Evolutionary conservation across 2,113 vertebrate genomes (phyloP), one percentile per base, ranked within the genome.

Genomic region (Trematomus loennbergii): DNA sequence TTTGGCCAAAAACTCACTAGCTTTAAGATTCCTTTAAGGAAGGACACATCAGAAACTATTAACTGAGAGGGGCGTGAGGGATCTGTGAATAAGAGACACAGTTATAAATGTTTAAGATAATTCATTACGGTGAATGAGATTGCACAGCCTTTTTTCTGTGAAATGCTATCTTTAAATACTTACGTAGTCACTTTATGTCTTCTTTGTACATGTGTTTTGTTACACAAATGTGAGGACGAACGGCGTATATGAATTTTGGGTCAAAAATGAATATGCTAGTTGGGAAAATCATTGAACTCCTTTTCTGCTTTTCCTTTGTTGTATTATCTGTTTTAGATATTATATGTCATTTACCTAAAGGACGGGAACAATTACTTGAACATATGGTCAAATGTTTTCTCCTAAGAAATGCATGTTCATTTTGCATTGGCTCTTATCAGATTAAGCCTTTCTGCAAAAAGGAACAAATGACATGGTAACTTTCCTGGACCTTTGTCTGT

Each of bases 21-120:
- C 94, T 99, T 99, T 95, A 99, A 99, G 94, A 99, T 99, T 94
- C 98, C 98, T 93, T 92, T 99, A 74, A 97, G 97, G 86, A 98
- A 97, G 93, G 97, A 97, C 91, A 93, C 95, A 85, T 96, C 96
- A 18, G 97, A 98, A 91, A 97, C 96, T 94, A 94, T 96, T 90
- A 95, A 94, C 93, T 94, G 81, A 94, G 78, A 63, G 83, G 82
- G 58, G 52, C 10, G 8, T 49, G 67, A 70, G 77, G 86, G 62
- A 89, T 90, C 91, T 94, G 94, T 94, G 91, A 94, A 92, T 89
- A 86, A 87, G 79, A 87, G 90, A 90, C 90, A 93, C 88, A 93
- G 85, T 86, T 89, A 75, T 86, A 83, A 85, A 93, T 93, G 87
- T 91, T 94, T 94, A 92, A 93, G 92, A 93, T 89, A 92, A 91